These are phyloP conservation scores for Myopa testacea DNA, from an alignment of 2,888 invertebrate genomes.

Conservation along the genomic window DNA sequence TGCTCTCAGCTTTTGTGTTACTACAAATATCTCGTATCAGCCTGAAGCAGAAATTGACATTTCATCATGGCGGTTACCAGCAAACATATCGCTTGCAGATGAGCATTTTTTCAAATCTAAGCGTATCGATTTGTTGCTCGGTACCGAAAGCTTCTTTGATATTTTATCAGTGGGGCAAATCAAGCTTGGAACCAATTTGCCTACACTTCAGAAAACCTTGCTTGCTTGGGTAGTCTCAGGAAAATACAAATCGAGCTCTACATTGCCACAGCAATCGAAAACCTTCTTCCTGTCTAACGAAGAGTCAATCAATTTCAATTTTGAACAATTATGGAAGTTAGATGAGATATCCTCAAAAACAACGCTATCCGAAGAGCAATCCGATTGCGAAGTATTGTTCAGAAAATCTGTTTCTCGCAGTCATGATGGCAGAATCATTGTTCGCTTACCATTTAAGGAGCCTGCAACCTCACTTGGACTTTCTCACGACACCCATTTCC, in stretches of 20 bases:
- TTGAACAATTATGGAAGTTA: conserved; percentile 21
- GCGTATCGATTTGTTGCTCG: background rate
- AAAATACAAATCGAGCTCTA: conserved; percentile 23
- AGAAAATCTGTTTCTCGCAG: background rate
- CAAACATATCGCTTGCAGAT: background rate
- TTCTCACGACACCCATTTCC: background rate
- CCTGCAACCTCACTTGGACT: background rate
- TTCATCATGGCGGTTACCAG: conserved; percentile 45
- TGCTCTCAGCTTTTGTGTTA: conserved; percentile 10
- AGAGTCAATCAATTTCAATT: background rate
- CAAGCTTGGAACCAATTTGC: conserved; percentile 41
- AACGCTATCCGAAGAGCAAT: background rate
- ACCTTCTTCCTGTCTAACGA: too few species aligned
- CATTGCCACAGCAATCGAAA: background rate
- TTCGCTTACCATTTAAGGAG: background rate
- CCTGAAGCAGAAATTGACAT: conserved; percentile 37
- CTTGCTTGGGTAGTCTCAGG: conserved; percentile 48
- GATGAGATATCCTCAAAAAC: background rate
- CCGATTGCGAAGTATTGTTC: background rate
- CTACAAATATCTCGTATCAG: conserved; percentile 36
- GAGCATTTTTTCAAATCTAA: conserved; percentile 3
- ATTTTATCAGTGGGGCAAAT: conserved; percentile 46
- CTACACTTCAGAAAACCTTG: conserved; percentile 46
- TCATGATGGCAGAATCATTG: background rate
- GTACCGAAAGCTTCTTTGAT: conserved; percentile 25